These are phyloP conservation scores for Chromoteleia sp. DNA, from an alignment of 2,888 invertebrate genomes.

Conservation along the genomic window DNA sequence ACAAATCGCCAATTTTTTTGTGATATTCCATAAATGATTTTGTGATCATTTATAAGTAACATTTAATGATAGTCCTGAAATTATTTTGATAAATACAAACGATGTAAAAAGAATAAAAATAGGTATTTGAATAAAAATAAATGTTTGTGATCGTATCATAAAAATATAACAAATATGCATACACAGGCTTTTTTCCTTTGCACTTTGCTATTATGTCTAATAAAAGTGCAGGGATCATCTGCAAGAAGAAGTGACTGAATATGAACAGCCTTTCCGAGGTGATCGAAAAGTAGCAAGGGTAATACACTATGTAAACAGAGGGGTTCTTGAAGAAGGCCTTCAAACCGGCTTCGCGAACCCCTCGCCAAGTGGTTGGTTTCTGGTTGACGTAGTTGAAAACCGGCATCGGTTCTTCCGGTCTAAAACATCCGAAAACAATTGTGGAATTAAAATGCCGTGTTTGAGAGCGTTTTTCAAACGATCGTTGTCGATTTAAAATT, in stretches of 20 bases:
- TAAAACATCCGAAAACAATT: conserved; percentile 19
- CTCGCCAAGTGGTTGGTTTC: neutral
- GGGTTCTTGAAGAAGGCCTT: conserved; percentile 15
- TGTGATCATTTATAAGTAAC: no score
- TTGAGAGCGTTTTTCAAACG: no score
- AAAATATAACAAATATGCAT: conserved; percentile 2
- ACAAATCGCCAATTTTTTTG: no score
- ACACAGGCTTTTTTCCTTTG: conserved; percentile 41
- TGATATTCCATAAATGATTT: no score
- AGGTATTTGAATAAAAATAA: no score
- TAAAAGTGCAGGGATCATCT: conserved; percentile 49
- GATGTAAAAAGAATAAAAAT: no score
- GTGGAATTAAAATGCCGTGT: no score
- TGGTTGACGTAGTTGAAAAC: conserved; percentile 41
- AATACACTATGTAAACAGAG: conserved; percentile 33
- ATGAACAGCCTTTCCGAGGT: conserved; percentile 13
- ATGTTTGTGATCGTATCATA: no score
- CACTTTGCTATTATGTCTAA: conserved; percentile 5
- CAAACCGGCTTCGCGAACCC: neutral
- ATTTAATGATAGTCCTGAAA: no score
- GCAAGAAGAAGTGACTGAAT: conserved; percentile 49
- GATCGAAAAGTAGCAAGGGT: conserved; percentile 7
- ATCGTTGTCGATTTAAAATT: no score
- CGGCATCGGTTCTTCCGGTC: conserved; percentile 8
- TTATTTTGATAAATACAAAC: no score